Base-by-base conservation (phyloP, 2,797 vertebrate species). In the Apogon hyalosoma region DNA sequence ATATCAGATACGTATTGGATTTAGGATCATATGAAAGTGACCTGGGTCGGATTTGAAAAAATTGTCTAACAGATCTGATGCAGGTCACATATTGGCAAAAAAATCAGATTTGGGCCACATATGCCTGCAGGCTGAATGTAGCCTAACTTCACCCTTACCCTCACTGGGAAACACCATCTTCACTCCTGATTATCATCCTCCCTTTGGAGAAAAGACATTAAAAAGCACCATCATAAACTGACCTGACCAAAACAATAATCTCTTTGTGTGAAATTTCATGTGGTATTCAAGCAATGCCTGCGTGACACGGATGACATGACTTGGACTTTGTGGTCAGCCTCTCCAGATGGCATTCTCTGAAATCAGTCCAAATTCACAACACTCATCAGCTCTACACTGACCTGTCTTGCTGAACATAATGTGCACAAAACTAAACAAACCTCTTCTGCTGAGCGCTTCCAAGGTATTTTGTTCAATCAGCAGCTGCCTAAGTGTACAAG, bases 251-350 rank as follows among this genome's bases (percentile, higher is more conserved):
- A 57, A 87, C 77, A 90, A 82, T 79, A 45, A 77, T 52, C 36
- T 70, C 75, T 75, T 88, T 92, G 80, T 85, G 56, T 24, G n/a
- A 63, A 63, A 55, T 73, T 73, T 71, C 11, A 61, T 61, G 54
- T 72, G 84, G 84, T 85, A 90, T 91, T 67, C 63, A 41, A 86
- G 73, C 77, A 83, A 89, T 84, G 72, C 49, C 28, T 56, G 69
- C 15, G 39, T 51, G 69, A 70, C 70, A 68, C 14, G 45, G 66
- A 57, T 60, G 53, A 75, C 61, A 63, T 69, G 73, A 72, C 63
- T 76, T 50, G 73, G 64, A 74, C 63, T 74, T 50, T 86, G 79
- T 70, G 58, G 60, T 55, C 54, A 15, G 21, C 67, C 73, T 66
- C 49, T 68, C 43, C 68, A 54, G 67, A 67, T 49, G 56, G 69